phyloP scores from a whole-genome alignment of 1,140 invertebrate genomes.

The Limonius californicus region DNA sequence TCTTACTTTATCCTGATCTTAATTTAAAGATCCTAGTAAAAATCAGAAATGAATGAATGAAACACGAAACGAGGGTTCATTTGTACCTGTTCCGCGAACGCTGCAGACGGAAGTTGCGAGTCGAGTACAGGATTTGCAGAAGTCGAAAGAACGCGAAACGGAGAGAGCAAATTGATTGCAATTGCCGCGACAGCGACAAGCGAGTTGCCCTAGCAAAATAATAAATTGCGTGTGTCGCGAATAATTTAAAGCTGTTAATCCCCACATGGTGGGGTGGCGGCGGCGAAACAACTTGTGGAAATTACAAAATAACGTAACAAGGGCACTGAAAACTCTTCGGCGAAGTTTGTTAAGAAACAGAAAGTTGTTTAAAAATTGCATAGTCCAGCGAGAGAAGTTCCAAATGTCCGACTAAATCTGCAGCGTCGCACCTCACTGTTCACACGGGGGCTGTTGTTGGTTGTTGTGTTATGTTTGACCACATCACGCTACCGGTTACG shows the following conservation, averaged over 20 bases:
- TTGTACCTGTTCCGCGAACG: conserved; percentile 11
- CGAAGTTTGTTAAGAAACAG: background rate
- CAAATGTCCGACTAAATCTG: background rate
- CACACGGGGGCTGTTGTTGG: background rate
- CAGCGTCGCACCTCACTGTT: background rate
- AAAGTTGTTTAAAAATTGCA: background rate
- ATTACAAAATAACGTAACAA: conserved; percentile 12
- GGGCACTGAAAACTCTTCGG: background rate
- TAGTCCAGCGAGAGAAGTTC: too few species aligned
- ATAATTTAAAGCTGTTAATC: conserved; percentile 33
- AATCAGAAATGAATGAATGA: conserved; percentile 1
- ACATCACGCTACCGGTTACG: background rate
- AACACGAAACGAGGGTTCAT: conserved; percentile 17
- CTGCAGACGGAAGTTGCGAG: background rate
- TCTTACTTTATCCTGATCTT: too few species aligned
- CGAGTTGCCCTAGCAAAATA: conserved; percentile 28
- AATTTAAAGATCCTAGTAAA: too few species aligned
- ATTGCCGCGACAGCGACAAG: conserved; percentile 32
- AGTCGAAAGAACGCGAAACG: conserved; percentile 23
- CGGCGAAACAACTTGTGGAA: background rate
- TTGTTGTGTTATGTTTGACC: background rate
- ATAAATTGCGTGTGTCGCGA: conserved; percentile 30
- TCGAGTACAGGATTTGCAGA: conserved; percentile 6
- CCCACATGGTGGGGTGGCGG: conserved; percentile 1
- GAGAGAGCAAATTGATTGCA: conserved; percentile 38